Base-by-base conservation (phyloP, 2,797 vertebrate species). In the Linurgus olivaceus region DNA sequence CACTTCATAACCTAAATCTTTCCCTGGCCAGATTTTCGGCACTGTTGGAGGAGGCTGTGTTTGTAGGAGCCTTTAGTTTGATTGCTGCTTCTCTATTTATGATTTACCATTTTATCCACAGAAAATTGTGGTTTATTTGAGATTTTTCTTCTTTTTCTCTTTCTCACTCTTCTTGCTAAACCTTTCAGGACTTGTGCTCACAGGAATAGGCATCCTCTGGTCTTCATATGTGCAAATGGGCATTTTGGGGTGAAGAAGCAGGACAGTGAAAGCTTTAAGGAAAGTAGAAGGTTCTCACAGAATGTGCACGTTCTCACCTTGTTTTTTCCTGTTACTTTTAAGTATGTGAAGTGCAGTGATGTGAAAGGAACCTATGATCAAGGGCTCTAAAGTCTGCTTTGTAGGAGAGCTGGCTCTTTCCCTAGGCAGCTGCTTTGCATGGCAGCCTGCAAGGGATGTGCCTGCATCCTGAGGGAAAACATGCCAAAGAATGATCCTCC, bases 231-330 rank as follows among this genome's bases (percentile, higher is more conserved):
- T 70, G 45, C 7, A 54, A 62, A 40, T 4, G 5, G 10, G 5
- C 13, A 31, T n/a, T 66, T 51, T 66, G 29, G 4, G n/a, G 8
- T 29, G 23, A 48, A 23, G 25, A 72, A 61, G 50, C 10, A 40
- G 10, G 35, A 50, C 15, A 66, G 44, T 0, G 1, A 70, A 61
- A 85, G 35, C 4, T 18, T 65, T 18, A 10, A 40, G 23, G 28
- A 35, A 91, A 59, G 15, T 1, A 66, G 25, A 70, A 85, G 28
- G 2, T 74, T 90, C 8, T 86, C 29, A 15, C 14, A 70, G 62
- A 26, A 59, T 6, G 2, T 37, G 28, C 20, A 25, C 0, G 0
- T 67, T 76, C 15, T 88, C 19, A 33, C 5, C 8, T 2, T 11
- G 47, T 1, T 63, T 70, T 73, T 82, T 38, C 35, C 28, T 50